phyloP scores from a whole-genome alignment of 2,888 invertebrate genomes.

The Philonicus albiceps region DNA sequence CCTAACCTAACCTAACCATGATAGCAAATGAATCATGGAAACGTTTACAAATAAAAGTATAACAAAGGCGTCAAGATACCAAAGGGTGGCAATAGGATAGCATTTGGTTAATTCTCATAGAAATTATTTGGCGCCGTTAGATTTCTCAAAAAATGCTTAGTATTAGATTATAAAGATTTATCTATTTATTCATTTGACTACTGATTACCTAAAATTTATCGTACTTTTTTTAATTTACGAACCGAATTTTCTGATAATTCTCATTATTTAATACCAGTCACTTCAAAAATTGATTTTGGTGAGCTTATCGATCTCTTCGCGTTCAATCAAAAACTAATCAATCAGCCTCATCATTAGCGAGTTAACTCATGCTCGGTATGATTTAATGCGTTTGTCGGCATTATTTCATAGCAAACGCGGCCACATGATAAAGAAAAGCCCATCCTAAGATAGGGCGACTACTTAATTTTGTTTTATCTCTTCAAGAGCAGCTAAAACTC shows the following conservation, averaged over 20 bases:
- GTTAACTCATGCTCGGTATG: background rate
- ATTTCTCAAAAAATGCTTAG: too few species aligned
- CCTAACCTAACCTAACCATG: too few species aligned
- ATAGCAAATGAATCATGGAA: too few species aligned
- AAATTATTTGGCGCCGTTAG: too few species aligned
- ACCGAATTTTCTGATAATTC: background rate
- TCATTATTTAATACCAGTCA: background rate
- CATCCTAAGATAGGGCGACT: background rate
- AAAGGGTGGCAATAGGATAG: too few species aligned
- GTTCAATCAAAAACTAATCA: background rate
- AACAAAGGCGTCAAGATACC: too few species aligned
- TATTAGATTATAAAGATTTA: too few species aligned
- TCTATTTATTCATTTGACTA: too few species aligned
- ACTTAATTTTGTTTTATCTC: conserved; percentile 6
- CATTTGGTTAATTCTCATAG: too few species aligned
- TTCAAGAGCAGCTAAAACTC: background rate
- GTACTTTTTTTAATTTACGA: background rate
- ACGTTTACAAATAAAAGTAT: too few species aligned
- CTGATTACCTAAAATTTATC: background rate
- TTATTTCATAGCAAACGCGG: background rate
- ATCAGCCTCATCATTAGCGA: background rate
- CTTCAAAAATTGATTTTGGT: background rate
- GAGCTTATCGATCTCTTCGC: background rate
- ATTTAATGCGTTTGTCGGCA: background rate
- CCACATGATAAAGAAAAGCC: background rate